Conservation (phyloP, 2,113 vertebrate genomes). For the Ancistrus triradiatus region DNA sequence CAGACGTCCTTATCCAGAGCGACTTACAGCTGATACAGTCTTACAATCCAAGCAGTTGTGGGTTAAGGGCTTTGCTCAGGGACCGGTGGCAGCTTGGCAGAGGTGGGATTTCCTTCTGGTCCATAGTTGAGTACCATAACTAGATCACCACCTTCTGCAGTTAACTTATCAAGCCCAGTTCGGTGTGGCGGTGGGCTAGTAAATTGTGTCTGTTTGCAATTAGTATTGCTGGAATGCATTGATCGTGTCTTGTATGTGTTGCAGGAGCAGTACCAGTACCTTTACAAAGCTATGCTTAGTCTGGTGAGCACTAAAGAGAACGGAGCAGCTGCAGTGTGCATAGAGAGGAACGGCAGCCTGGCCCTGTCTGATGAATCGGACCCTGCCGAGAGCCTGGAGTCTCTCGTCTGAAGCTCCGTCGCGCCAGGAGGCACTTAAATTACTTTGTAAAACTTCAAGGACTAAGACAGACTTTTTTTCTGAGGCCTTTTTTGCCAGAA, state of each 20-base stretch:
- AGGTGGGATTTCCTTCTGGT: too few relatives aligned
- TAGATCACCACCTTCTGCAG: too few relatives aligned
- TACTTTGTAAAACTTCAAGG: constrained; percentile 86
- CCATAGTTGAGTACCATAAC: too few relatives aligned
- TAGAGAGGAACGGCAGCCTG: constrained; percentile 83
- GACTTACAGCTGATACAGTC: too few relatives aligned
- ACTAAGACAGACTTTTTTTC: constrained; percentile 88
- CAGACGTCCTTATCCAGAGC: too few relatives aligned
- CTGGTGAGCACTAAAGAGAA: constrained; percentile 87
- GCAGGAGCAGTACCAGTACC: constrained; percentile 93
- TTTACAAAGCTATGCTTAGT: constrained; percentile 92
- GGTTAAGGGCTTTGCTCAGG: too few relatives aligned
- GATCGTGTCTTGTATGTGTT: constrained; percentile 48
- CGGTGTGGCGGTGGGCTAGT: too few relatives aligned
- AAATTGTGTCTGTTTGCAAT: too few relatives aligned
- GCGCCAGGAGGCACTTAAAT: constrained; percentile 69
- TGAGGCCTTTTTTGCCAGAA: constrained; percentile 99
- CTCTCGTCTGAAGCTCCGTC: constrained; percentile 77
- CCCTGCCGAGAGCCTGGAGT: constrained; percentile 89
- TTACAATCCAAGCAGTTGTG: too few relatives aligned
- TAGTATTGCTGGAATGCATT: too few relatives aligned
- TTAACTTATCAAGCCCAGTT: too few relatives aligned
- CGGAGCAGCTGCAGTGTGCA: constrained; percentile 70
- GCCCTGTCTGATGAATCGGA: constrained; percentile 81
- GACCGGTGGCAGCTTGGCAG: too few relatives aligned